Percentiles rank a stretch among this genome's conserved stretches.
Evolutionary conservation across 2,888 invertebrate genomes (phyloP).

Genomic region (Xylota sylvarum): DNA sequence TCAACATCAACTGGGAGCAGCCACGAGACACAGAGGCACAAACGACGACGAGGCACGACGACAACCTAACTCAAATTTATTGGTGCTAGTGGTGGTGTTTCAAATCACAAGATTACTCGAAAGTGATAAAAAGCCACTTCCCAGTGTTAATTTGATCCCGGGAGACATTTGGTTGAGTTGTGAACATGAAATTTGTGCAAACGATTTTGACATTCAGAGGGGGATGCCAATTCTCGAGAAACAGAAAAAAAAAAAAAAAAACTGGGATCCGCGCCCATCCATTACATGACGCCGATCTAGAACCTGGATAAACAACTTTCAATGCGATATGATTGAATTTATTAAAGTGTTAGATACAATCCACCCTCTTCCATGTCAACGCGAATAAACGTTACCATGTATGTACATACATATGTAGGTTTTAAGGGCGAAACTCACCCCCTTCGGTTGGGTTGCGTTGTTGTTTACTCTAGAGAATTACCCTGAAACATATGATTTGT

Average conservation of each 20-base stretch:
- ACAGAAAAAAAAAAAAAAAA: no score
- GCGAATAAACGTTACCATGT: conserved; percentile 49
- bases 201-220: conserved; percentile 64
- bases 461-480: conserved; percentile 63
- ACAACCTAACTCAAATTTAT: conserved; percentile 39
- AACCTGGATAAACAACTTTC: conserved; percentile 69
- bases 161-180: conserved; percentile 56
- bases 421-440: conserved; percentile 20
- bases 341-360: conserved; percentile 63
- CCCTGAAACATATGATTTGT: conserved; percentile 74
- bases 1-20: conserved; percentile 35
- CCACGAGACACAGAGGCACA: conserved; percentile 4
- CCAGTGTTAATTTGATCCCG: conserved; percentile 79
- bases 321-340: conserved; percentile 77
- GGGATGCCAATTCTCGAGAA: conserved; percentile 21
- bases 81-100: conserved; percentile 42
- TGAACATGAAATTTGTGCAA: conserved; percentile 52
- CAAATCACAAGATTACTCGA: conserved; percentile 71
- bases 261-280: conserved; percentile 28
- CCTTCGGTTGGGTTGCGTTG: conserved; percentile 12
- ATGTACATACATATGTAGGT: no score
- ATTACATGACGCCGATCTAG: conserved; percentile 64
- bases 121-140: conserved; percentile 79
- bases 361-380: conserved; percentile 51
- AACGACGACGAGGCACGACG: neutral